Percentiles rank a stretch among this genome's conserved stretches.
phyloP scores from a whole-genome alignment of 2,888 invertebrate genomes.

The Chromoteleia sp. region DNA sequence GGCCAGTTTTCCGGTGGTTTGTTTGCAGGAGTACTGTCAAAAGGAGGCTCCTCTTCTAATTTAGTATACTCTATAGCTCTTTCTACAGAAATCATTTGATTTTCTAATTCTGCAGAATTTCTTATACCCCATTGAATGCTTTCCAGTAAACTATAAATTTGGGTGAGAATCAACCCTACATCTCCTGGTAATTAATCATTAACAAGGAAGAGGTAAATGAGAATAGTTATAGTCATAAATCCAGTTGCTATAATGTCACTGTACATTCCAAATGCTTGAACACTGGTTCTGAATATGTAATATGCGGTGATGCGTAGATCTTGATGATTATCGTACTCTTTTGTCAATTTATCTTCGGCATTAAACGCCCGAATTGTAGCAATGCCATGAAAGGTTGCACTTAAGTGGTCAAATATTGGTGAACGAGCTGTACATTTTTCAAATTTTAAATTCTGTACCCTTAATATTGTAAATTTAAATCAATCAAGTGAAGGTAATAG shows the following conservation, averaged over 20 bases:
- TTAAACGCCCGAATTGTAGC: constrained; percentile 48
- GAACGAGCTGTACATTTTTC: constrained; percentile 95
- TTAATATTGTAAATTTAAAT: no score
- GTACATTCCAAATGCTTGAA: constrained; percentile 88
- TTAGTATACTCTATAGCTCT: constrained; percentile 88
- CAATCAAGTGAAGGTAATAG: no score
- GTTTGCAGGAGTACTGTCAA: constrained; percentile 81
- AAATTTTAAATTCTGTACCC: no score
- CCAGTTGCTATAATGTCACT: constrained; percentile 87
- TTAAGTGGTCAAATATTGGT: constrained; percentile 96
- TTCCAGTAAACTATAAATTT: constrained; percentile 85
- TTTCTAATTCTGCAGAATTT: constrained; percentile 86
- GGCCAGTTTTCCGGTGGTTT: constrained; percentile 86
- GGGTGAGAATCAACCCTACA: constrained; percentile 86
- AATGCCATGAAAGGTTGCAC: constrained; percentile 92
- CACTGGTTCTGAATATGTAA: constrained; percentile 88
- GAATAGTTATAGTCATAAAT: constrained; percentile 87
- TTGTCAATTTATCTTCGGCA: constrained; percentile 87
- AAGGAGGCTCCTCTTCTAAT: constrained; percentile 87
- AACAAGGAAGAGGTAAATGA: constrained; percentile 86
- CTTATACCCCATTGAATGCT: constrained; percentile 88
- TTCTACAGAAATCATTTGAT: constrained; percentile 89
- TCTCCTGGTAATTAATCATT: constrained; percentile 83
- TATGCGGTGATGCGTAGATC: constrained; percentile 89
- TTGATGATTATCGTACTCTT: constrained; percentile 86